Evolutionary conservation across 2,113 vertebrate genomes (phyloP).

Genomic region (Nesoenas mayeri): DNA sequence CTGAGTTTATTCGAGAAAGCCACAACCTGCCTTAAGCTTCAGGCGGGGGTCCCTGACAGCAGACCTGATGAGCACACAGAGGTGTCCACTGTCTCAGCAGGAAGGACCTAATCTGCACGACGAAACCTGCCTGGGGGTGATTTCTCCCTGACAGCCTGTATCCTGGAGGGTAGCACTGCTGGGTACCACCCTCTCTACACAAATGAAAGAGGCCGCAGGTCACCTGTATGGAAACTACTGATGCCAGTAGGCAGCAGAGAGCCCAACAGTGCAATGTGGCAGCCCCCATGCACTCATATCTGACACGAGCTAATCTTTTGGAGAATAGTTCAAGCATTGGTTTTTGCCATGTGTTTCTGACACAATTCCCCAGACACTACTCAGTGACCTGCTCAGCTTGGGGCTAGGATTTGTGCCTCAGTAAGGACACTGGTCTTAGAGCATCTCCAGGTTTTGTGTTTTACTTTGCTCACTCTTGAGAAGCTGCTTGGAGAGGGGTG

Average conservation of each 20-base stretch:
- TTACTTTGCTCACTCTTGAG: neutral
- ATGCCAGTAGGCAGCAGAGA: neutral
- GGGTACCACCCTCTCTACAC: neutral
- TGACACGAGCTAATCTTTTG: neutral
- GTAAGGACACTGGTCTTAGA: neutral
- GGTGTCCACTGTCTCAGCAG: neutral
- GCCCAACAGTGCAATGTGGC: fast-evolving
- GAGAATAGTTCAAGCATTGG: neutral
- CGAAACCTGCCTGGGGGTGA: fast-evolving
- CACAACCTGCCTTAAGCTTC: neutral
- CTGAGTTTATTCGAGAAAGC: neutral
- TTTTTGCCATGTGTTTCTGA: neutral
- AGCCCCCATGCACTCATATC: neutral
- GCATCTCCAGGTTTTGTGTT: neutral
- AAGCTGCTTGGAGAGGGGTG: neutral
- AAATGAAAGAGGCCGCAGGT: neutral
- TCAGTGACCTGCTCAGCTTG: fast-evolving
- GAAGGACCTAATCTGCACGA: neutral
- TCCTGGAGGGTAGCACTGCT: fast-evolving
- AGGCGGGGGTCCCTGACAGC: neutral
- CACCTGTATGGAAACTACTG: fast-evolving
- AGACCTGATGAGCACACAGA: neutral
- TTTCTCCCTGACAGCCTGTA: neutral
- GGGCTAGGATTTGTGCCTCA: neutral
- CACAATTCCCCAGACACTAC: neutral